Percentiles rank a stretch among this genome's conserved stretches.
These are phyloP conservation scores for Baronia brevicornis DNA, from an alignment of 2,888 invertebrate species.

Conservation along the genomic window DNA sequence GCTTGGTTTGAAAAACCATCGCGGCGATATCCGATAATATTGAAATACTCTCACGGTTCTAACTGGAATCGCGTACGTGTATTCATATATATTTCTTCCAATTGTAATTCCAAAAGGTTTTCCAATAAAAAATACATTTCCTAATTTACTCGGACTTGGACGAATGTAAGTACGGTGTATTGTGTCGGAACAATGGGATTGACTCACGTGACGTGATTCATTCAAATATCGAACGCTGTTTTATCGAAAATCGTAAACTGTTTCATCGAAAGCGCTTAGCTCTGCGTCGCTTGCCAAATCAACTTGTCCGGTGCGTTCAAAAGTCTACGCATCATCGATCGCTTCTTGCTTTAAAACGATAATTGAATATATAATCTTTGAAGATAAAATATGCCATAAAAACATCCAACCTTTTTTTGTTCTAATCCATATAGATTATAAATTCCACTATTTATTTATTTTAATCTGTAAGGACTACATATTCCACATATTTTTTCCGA, in stretches of 20 bases:
- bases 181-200: slow-evolving; percentile 65
- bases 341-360: no score
- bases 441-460: no score
- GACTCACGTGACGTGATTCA: slow-evolving; percentile 68
- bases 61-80: slow-evolving; percentile 57
- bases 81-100: slow-evolving; percentile 45
- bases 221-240: slow-evolving; percentile 47
- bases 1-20: no score
- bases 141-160: slow-evolving; percentile 59
- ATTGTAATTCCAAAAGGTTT: slow-evolving; percentile 64
- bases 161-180: slow-evolving; percentile 40
- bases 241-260: slow-evolving; percentile 30
- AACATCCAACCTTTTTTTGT: no score
- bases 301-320: no score
- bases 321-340: no score
- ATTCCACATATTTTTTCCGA: no score
- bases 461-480: no score
- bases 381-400: no score
- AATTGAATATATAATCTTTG: no score
- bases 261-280: slow-evolving; percentile 25
- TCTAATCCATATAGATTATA: no score
- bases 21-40: slow-evolving; percentile 31
- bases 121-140: slow-evolving; percentile 72
- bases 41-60: slow-evolving; percentile 54
- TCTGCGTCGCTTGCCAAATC: no score